Evolutionary conservation across 2,113 vertebrate genomes (phyloP).

Genomic region (Channa maculata): DNA sequence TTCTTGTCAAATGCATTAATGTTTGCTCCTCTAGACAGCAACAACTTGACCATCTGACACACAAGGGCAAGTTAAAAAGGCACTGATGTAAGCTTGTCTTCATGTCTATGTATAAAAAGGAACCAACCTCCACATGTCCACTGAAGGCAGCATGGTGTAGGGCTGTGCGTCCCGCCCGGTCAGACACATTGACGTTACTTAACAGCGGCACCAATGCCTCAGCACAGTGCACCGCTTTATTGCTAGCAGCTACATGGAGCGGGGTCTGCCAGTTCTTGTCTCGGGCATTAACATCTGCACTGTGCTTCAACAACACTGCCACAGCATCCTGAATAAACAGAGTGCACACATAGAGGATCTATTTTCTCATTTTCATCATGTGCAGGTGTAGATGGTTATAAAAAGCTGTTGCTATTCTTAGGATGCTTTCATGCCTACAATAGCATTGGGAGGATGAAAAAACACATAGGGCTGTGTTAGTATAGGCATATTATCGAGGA

Average conservation of each 20-base stretch:
- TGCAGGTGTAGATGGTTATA: constrained; percentile 34
- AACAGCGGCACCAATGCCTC: constrained; percentile 94
- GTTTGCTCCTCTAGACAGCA: constrained; percentile 97
- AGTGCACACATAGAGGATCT: background rate
- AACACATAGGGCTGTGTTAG: constrained; percentile 13
- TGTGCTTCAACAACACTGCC: constrained; percentile 94
- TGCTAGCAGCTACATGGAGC: constrained; percentile 94
- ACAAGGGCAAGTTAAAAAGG: constrained; percentile 6
- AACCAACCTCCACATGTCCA: constrained; percentile 91
- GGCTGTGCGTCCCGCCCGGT: constrained; percentile 94
- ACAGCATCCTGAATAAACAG: constrained; percentile 90
- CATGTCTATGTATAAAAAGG: background rate
- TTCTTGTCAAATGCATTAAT: constrained; percentile 99
- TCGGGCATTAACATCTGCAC: constrained; percentile 95
- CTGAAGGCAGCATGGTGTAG: constrained; percentile 97
- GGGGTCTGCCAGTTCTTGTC: constrained; percentile 99
- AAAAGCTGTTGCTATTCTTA: constrained; percentile 48
- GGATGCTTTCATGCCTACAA: constrained; percentile 21
- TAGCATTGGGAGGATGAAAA: constrained; percentile 15
- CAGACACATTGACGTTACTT: constrained; percentile 96
- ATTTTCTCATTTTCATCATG: constrained; percentile 22
- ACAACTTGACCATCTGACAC: constrained; percentile 94
- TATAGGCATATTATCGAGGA: constrained; percentile 23
- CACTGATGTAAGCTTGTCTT: background rate
- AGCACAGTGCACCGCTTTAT: constrained; percentile 95